Base-by-base conservation (phyloP, 2,113 vertebrate species). In the Cricetomys ansorgei region DNA sequence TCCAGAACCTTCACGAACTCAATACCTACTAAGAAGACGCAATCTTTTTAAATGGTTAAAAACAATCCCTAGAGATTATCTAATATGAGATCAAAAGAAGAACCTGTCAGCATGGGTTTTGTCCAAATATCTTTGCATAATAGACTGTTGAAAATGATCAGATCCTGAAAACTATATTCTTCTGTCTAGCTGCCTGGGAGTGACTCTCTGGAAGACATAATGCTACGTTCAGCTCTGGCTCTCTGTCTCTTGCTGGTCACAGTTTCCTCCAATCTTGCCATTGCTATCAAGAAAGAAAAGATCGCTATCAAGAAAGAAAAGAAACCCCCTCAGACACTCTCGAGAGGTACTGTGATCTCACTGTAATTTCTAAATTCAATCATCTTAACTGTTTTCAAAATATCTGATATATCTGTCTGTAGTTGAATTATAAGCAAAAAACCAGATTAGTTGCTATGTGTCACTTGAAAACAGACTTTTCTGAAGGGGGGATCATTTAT, bases 281-380 rank as follows among this genome's bases (percentile, higher is more conserved):
- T 98, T 89, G 98, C 98, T 77, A 97, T 98, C 88, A 98, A 97
- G 89, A 98, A 98, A 94, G 98, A 98, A 94, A 98, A 98, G 75
- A 96, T n/a, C n/a, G 98, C 98, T 77, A 97, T 98, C 88, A 98
- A 97, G 89, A 98, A 98, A 94, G 98, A 98, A 94, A 98, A 98
- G 75, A 96, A 88, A 96, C 81, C 86, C 75, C 98, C 98, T 64
- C 98, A 98, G 96, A 98, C 98, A 4, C 94, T 99, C 27, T 98
- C 99, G 55, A 98, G 98, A 99, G 98, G 98, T 99, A 97, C 0
- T n/a, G 43, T 88, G 4, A 59, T 83, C 59, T 95, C 62, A 17
- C n/a, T 55, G 7, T 57, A 43, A 40, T 45, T 92, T 90, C 45
- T 79, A 88, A 92, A 23, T 4, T 92, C 37, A 75, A 43, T 80